A percentile compares a stretch with the other conserved stretches of the same genome.
Evolutionary conservation across 2,888 invertebrate species (phyloP).

Genomic region (Tuberolachnus salignus): DNA sequence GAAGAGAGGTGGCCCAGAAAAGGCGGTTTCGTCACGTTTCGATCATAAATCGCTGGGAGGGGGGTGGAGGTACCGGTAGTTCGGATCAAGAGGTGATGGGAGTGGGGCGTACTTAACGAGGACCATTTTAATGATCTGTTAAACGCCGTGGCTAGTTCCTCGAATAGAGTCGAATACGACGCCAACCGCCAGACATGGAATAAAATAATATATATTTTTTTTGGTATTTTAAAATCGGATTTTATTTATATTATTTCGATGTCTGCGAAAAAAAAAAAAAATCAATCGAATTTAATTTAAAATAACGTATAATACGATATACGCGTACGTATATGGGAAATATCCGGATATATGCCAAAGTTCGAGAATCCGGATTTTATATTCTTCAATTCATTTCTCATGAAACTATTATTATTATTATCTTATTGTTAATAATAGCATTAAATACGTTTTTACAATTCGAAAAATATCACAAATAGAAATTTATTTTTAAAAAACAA

Average conservation of each 20-base stretch:
- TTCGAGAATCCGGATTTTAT: no score
- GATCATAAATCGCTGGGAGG: slow-evolving; percentile 30
- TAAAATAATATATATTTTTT: neutral
- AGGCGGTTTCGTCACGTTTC: slow-evolving; percentile 54
- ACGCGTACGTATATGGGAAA: no score
- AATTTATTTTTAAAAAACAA: no score
- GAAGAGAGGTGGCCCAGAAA: slow-evolving; percentile 48
- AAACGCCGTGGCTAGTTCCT: slow-evolving; percentile 48
- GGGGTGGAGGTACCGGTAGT: slow-evolving; percentile 33
- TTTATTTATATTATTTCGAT: neutral
- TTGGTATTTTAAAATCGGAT: slow-evolving; percentile 13
- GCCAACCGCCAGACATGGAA: slow-evolving; percentile 16
- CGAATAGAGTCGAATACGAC: slow-evolving; percentile 33
- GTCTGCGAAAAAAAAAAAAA: neutral
- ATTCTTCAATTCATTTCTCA: no score
- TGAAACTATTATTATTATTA: no score
- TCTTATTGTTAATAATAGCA: no score
- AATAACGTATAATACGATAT: no score
- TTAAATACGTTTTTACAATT: no score
- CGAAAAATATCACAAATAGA: no score
- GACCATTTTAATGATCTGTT: slow-evolving; percentile 56
- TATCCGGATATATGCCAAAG: no score
- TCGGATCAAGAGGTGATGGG: slow-evolving; percentile 30
- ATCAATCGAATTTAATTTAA: neutral
- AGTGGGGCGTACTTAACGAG: slow-evolving; percentile 40